Base-by-base conservation (phyloP, 2,888 invertebrate species). In the Melanostoma mellinum region DNA sequence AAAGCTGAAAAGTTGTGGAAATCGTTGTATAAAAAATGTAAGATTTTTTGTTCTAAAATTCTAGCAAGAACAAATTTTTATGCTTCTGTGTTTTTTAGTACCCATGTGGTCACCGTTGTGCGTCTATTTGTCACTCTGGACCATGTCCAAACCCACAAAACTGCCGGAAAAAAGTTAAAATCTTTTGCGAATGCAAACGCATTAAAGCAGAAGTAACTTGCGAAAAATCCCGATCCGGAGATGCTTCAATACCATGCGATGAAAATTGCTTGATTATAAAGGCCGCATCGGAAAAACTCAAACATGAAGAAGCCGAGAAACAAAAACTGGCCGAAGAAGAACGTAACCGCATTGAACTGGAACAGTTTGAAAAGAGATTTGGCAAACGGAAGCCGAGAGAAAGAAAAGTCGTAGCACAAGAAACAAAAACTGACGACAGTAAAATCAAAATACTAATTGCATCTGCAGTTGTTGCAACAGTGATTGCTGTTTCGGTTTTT, bases 1-100 rank as follows among this genome's bases (percentile, higher is more conserved):
- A 46, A 88, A 87, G 61, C 74, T 89, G 10, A 87, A 87, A 68
- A 88, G 93, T 33, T 98, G 98, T 89, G 95, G 95, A 46, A 96
- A 96, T 89, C 96, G 96, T 85, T 98, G 98, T 88, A 95, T 97
- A 0, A 96, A 95, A 92, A 95, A 93, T 91, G 96, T 96, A 90
- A 91, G 92, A 65, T 60, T 75, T 32, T 58, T 65, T 40, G 10
- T 20, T 30, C 8, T 58, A 46, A 10, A 65, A 82, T 56, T 65
- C 56, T 35, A 9, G 65, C 58, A 68, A 58, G 71, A 53, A 4
- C 10, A 60, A 30, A 36, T n/a, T 72, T 79, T 56, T 71, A 6
- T 63, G 20, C 30, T 46, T 9, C 10, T 20, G 36, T 46, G 53
- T 72, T 63, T 86, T 82, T 40, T 89, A 97, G 94, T 94, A 96